Evolutionary conservation across 2,888 invertebrate genomes (phyloP), one percentile per base, ranked within the genome.

Genomic region (Hydraecia micacea): DNA sequence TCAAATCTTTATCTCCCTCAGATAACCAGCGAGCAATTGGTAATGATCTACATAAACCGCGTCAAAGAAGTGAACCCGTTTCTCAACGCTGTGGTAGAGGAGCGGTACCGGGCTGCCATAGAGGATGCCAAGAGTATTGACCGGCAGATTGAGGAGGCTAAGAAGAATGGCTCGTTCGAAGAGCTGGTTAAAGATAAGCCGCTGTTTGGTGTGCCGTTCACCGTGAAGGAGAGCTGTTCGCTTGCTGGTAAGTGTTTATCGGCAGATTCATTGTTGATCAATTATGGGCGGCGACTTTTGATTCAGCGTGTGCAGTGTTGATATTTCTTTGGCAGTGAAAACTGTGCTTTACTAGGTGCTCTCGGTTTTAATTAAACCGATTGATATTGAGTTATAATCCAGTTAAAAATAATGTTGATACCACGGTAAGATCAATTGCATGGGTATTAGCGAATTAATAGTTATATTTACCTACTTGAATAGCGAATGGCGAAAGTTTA

Each of bases 161-260:
- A 89, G 73, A 83, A 69, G 66, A 90, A 84, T 60, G 95, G 93
- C 0, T 87, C 91, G 4, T 89, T 96, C 8, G 95, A 96, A 1
- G 93, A 95, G 66, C 91, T 97, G 69, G 92, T 96, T 1, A 92
- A 91, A 5, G 95, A 97, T 32, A 97, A 97, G 84, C 99, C 99
- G 0, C 94, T 99, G 74, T 95, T 99, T 1, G 99, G 99, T 0
- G 97, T 99, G 32, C 99, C 99, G 0, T 97, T 98, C 67, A 98
- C 98, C 5, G 97, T 98, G 0, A 99, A 99, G 92, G 98, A 98
- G 93, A 98, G 98, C 87, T 98, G 98, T 89, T 97, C 97, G 1
- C 95, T 98, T 1, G 97, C 97, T 95, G 98, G 98, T 98, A 32
- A 92, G 93, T 87, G 5, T 18, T n/a, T 5, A 28, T 60, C 28